Evolutionary conservation across 92 coral and sea anemone species (phyloP), one percentile per base, ranked within the genome.

Genomic region (Actinostola sp.): DNA sequence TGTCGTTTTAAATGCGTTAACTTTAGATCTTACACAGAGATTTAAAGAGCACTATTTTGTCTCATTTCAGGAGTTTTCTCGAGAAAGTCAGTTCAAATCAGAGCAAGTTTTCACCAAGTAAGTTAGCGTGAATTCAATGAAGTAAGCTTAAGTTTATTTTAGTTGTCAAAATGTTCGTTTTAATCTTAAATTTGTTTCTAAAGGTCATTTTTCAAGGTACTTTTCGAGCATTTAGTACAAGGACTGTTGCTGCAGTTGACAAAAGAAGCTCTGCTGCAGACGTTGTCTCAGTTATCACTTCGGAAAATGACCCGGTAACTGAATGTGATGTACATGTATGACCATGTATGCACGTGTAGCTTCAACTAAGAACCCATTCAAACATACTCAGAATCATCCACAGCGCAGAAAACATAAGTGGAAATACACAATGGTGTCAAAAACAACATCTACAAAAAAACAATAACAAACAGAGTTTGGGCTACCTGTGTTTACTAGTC

Each of bases 251-350:
- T 46, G 19, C 53, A 6, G 70, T 25, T 13, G 70, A 29, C 30
- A 10, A 29, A 11, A 78, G 50, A 73, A 61, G 49, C 16, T 31
- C 25, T 53, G 60, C 8, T 20, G 35, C 4, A n/a, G 23, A 48
- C 20, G 61, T 44, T 19, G 26, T 6, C 19, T 71, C 77, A 25
- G 41, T 57, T n/a, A 36, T 71, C 15, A 55, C 19, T 14, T 28
- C 31, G 53, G 79, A 83, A 27, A 27, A 63, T 38, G 64, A 76
- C 64, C 88, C 88, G 38, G 88, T 83, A 44, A 52, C n/a, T n/a
- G n/a, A n/a, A n/a, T n/a, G n/a, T n/a, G n/a, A n/a, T n/a, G n/a
- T n/a, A n/a, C n/a, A n/a, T n/a, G n/a, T n/a, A n/a, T n/a, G n/a
- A n/a, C n/a, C n/a, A n/a, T n/a, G n/a, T n/a, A n/a, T n/a, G n/a